Conservation (phyloP, 2,797 vertebrate genomes). For the Chloroceryle amazona region DNA sequence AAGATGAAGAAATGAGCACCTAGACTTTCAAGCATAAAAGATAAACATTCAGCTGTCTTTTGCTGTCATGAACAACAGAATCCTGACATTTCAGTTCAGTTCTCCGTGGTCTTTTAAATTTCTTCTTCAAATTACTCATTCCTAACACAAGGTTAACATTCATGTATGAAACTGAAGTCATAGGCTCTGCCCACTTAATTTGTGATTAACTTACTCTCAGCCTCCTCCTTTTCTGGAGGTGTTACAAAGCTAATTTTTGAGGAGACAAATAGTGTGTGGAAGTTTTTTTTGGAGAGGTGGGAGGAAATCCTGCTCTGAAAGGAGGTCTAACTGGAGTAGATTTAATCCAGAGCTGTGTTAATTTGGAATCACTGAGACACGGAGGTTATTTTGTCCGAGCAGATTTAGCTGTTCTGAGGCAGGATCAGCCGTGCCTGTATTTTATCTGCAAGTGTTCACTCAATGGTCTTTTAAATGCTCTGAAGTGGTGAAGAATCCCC, state of each 20-base stretch:
- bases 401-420: background rate
- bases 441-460: background rate
- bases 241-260: background rate
- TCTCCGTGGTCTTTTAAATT: background rate
- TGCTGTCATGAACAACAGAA: background rate
- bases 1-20: background rate
- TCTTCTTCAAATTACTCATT: background rate
- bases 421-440: background rate
- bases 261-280: background rate
- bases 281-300: background rate
- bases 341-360: background rate
- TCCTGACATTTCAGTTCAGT: conserved; percentile 11
- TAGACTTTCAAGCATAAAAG: background rate
- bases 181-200: background rate
- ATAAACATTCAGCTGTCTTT: background rate
- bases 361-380: background rate
- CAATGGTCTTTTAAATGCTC: background rate
- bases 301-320: conserved; percentile 7
- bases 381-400: background rate
- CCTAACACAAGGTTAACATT: background rate
- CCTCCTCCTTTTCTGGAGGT: background rate
- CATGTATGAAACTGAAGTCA: background rate
- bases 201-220: conserved; percentile 11
- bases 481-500: background rate
- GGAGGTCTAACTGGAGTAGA: background rate